Evolutionary conservation across 2,888 invertebrate species (phyloP).

Genomic region (Ctenicera cuprea): DNA sequence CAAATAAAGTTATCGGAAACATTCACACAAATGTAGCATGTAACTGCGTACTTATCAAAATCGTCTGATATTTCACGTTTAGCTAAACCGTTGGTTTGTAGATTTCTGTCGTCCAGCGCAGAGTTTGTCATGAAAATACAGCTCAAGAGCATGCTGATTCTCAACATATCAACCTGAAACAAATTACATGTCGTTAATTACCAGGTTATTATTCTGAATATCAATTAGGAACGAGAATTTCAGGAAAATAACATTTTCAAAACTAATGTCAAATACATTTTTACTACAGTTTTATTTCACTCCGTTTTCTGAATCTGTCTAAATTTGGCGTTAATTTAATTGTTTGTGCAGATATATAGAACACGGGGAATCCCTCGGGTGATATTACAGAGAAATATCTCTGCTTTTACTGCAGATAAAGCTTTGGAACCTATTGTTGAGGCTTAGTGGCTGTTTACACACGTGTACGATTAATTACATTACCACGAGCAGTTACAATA

Average conservation of each 20-base stretch:
- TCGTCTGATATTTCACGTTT: constrained; percentile 58
- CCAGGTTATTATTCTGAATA: too few relatives aligned
- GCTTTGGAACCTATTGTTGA: constrained; percentile 43
- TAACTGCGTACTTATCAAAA: constrained; percentile 72
- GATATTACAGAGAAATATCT: constrained; percentile 47
- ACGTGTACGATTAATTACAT: constrained; percentile 42
- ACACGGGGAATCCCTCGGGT: constrained; percentile 33
- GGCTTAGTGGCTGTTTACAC: constrained; percentile 40
- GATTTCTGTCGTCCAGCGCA: constrained; percentile 60
- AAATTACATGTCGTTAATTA: constrained; percentile 46
- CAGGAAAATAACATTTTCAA: too few relatives aligned
- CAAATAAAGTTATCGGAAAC: constrained; percentile 79
- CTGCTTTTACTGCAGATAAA: constrained; percentile 38
- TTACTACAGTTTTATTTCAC: constrained; percentile 1
- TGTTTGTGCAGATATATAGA: constrained; percentile 29
- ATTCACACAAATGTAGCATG: constrained; percentile 80
- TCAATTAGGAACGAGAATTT: too few relatives aligned
- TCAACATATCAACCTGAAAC: constrained; percentile 72
- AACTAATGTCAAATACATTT: neutral
- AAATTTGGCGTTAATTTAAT: constrained; percentile 45
- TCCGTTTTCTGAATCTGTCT: constrained; percentile 27
- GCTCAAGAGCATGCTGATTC: constrained; percentile 71
- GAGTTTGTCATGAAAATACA: constrained; percentile 72
- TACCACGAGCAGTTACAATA: constrained; percentile 14
- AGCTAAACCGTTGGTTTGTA: constrained; percentile 50